phyloP scores from a whole-genome alignment of 2,113 vertebrate genomes.

The Pachyramphus minor region DNA sequence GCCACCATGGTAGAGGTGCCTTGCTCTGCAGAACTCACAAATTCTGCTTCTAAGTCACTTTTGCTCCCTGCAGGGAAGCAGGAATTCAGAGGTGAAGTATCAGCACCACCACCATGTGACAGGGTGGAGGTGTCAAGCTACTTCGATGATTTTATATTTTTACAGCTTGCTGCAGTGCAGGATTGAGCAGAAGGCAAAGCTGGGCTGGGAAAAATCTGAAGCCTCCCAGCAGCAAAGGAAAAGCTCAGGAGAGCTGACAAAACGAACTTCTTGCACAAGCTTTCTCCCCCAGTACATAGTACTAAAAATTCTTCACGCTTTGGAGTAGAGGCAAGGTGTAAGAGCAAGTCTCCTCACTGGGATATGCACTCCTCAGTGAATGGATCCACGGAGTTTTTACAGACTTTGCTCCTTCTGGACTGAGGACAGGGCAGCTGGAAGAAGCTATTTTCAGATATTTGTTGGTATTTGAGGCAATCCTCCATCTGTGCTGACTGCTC shows the following conservation, averaged over 20 bases:
- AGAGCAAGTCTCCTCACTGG: not conserved
- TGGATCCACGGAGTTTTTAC: not conserved
- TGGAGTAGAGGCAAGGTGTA: not conserved
- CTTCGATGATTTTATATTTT: not conserved
- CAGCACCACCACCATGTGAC: not conserved
- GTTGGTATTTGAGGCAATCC: not conserved
- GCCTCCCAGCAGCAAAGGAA: not conserved
- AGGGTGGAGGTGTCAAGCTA: not conserved
- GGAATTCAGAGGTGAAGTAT: not conserved
- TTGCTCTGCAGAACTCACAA: not conserved
- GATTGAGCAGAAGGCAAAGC: not conserved
- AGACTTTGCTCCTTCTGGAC: not conserved
- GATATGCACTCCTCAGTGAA: not conserved
- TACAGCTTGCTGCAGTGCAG: not conserved
- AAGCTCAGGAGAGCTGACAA: not conserved
- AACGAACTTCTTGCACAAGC: not conserved
- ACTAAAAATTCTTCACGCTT: not conserved
- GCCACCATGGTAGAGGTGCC: not conserved
- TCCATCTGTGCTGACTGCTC: slow-evolving; percentile 16
- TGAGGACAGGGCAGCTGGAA: not conserved
- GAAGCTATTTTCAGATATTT: not conserved
- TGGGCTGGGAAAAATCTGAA: not conserved
- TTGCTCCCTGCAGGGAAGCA: not conserved
- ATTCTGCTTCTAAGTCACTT: not conserved
- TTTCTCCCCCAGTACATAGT: not conserved